phyloP scores from a whole-genome alignment of 1,140 invertebrate species.

The Hestina assimilis region DNA sequence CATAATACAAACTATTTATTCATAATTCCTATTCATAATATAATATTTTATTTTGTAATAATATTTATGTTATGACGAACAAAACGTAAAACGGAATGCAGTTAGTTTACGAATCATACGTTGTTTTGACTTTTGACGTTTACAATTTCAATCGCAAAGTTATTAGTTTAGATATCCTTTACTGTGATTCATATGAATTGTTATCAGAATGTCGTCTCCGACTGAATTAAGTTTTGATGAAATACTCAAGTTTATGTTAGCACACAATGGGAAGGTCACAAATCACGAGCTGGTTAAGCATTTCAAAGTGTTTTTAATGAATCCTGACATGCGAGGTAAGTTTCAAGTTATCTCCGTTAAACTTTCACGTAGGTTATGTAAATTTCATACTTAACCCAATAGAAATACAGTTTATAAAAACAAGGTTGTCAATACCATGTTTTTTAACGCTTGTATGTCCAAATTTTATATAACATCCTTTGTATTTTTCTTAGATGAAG shows the following conservation, averaged over 20 bases:
- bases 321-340: constrained; percentile 87
- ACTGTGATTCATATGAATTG: constrained; percentile 32
- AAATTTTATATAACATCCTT: neutral
- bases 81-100: constrained; percentile 14
- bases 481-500: constrained; percentile 85
- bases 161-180: constrained; percentile 24
- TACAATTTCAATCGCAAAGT: constrained; percentile 15
- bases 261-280: constrained; percentile 89
- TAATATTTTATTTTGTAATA: neutral
- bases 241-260: constrained; percentile 90
- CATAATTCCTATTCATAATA: too few relatives aligned
- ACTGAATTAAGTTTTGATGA: constrained; percentile 88
- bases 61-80: constrained; percentile 16
- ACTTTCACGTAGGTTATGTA: constrained; percentile 7
- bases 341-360: constrained; percentile 21
- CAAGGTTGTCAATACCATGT: neutral
- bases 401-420: neutral
- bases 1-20: too few relatives aligned
- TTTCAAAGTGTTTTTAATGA: constrained; percentile 91
- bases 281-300: constrained; percentile 93
- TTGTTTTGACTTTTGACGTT: constrained; percentile 46
- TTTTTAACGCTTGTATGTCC: neutral
- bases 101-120: constrained; percentile 9
- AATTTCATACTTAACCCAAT: constrained; percentile 6
- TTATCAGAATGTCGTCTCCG: constrained; percentile 77